phyloP scores from a whole-genome alignment of 2,113 vertebrate genomes.

The Psittacara wagleri region DNA sequence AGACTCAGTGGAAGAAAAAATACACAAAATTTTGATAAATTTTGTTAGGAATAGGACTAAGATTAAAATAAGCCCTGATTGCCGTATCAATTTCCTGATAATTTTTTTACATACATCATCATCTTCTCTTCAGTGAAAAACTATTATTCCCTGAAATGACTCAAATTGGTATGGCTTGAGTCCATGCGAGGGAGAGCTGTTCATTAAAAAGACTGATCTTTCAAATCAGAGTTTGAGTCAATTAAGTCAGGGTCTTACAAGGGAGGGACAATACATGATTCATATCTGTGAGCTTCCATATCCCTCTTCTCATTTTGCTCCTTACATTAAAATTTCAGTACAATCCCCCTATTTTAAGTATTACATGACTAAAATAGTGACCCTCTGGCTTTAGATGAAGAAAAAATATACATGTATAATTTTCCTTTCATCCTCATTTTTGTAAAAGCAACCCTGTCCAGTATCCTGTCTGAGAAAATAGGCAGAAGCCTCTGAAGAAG shows the following conservation, averaged over 20 bases:
- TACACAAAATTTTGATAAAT: not conserved
- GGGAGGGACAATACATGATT: not conserved
- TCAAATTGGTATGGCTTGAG: not conserved
- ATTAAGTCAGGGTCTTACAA: not conserved
- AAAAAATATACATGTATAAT: not conserved
- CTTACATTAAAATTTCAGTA: not conserved
- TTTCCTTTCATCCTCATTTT: not conserved
- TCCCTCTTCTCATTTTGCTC: not conserved
- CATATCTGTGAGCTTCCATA: not conserved
- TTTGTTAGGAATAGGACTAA: not conserved
- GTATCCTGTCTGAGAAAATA: not conserved
- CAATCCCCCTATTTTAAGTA: not conserved
- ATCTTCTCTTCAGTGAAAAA: not conserved
- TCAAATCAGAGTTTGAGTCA: not conserved
- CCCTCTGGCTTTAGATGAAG: not conserved
- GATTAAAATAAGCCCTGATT: not conserved
- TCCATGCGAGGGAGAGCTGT: not conserved
- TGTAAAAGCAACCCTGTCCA: not conserved
- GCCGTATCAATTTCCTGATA: not conserved
- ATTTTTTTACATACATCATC: not conserved
- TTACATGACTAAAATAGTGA: not conserved
- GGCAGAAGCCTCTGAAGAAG: not conserved
- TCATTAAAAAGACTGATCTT: not conserved
- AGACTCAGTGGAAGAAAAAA: not conserved
- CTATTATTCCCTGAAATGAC: not conserved